These are phyloP conservation scores for Salvelinus alpinus DNA, from an alignment of 2,113 vertebrate genomes.

Conservation along the genomic window DNA sequence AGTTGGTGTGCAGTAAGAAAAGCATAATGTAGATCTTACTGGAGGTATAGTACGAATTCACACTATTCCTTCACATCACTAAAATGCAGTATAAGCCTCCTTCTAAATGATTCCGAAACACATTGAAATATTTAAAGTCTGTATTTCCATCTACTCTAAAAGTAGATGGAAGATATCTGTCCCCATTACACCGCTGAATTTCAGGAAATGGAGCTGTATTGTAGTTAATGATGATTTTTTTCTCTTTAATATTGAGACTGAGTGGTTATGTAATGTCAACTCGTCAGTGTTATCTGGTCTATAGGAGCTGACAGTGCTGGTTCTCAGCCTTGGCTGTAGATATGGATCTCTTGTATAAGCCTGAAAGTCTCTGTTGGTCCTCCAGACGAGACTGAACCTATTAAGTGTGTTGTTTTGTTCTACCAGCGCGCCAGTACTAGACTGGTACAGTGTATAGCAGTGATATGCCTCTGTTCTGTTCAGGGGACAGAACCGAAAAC, in stretches of 20 bases:
- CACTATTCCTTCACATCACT: not conserved
- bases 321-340: constrained; percentile 51
- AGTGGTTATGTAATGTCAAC: too few species aligned
- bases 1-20: not conserved
- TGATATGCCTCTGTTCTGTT: not conserved
- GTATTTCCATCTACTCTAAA: too few species aligned
- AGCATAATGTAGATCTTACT: not conserved
- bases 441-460: not conserved
- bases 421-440: not conserved
- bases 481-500: too few species aligned
- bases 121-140: too few species aligned
- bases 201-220: constrained; percentile 15
- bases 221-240: constrained; percentile 39
- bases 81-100: too few species aligned
- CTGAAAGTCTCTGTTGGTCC: constrained; percentile 34
- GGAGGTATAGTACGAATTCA: too few species aligned
- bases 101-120: too few species aligned
- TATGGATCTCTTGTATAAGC: constrained; percentile 54
- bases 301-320: constrained; percentile 53
- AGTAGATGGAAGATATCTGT: constrained; percentile 13
- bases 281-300: constrained; percentile 13
- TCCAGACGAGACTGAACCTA: constrained; percentile 8
- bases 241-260: too few species aligned
- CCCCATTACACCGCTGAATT: constrained; percentile 11
- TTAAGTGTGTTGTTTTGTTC: constrained; percentile 30